phyloP scores from a whole-genome alignment of 2,797 vertebrate species.

The Masticophis lateralis region DNA sequence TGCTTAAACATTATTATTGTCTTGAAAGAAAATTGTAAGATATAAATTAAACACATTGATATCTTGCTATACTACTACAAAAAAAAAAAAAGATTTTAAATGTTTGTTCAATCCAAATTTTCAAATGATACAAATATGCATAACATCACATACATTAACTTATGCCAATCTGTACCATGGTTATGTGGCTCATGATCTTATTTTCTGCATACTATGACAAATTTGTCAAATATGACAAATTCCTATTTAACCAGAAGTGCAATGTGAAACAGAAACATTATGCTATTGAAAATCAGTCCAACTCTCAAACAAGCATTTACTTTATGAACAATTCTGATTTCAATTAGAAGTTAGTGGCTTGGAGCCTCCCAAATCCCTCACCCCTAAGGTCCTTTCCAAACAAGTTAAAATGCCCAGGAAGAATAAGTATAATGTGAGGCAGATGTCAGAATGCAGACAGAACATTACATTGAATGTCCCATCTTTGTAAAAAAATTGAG shows the following conservation, averaged over 20 bases:
- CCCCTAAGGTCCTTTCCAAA: slow-evolving; percentile 11
- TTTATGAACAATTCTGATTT: slow-evolving; percentile 7
- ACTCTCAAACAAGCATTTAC: slow-evolving; percentile 21
- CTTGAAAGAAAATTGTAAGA: not conserved
- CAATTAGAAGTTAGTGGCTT: slow-evolving; percentile 11
- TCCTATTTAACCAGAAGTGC: slow-evolving; percentile 32
- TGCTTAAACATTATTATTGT: slow-evolving; percentile 3
- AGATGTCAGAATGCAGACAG: slow-evolving; percentile 1
- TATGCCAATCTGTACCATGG: slow-evolving; percentile 22
- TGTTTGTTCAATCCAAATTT: not conserved
- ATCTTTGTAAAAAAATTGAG: not conserved
- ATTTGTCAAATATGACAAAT: no score
- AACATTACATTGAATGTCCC: slow-evolving; percentile 6
- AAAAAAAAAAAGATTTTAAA: not conserved
- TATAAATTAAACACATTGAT: not conserved
- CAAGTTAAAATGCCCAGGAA: slow-evolving; percentile 12
- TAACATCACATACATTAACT: slow-evolving; percentile 20
- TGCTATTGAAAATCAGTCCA: slow-evolving; percentile 8
- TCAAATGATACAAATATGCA: not conserved
- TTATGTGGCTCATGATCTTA: slow-evolving; percentile 19
- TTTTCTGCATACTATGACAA: slow-evolving; percentile 2
- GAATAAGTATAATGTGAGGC: not conserved
- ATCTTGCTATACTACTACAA: slow-evolving; percentile 17
- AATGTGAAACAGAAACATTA: slow-evolving; percentile 7
- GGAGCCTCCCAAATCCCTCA: not conserved